These are phyloP conservation scores for Meta bourneti DNA, from an alignment of 2,888 invertebrate genomes.

Conservation along the genomic window DNA sequence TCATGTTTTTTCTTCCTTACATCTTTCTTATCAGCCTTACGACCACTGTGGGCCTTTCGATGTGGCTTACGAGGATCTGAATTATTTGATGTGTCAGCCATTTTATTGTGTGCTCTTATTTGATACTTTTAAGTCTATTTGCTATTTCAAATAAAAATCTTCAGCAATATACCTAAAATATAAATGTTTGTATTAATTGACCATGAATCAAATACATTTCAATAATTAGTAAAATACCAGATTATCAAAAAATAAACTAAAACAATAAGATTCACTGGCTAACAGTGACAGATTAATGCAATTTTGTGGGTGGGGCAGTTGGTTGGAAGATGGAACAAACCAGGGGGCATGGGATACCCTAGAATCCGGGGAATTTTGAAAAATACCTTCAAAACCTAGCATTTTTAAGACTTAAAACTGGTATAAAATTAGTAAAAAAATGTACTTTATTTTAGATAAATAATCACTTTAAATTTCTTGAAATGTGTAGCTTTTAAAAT, in stretches of 20 bases:
- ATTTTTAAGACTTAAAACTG: no score
- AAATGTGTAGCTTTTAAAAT: no score
- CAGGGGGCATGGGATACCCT: no score
- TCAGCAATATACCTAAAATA: neutral
- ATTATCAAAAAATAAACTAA: neutral
- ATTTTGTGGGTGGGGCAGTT: no score
- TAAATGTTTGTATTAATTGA: neutral
- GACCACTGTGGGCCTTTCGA: conserved; percentile 80
- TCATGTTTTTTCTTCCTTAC: conserved; percentile 83
- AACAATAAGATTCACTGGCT: no score
- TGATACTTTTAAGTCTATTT: neutral
- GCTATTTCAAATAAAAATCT: neutral
- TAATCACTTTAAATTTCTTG: no score
- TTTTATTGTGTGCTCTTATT: neutral
- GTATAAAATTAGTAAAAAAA: no score
- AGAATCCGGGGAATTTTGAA: no score
- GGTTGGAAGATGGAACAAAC: no score
- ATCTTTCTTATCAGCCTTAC: conserved; percentile 90
- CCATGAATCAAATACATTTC: neutral
- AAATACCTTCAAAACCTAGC: no score
- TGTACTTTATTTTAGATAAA: no score
- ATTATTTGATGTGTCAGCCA: conserved; percentile 9
- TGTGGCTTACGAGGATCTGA: conserved; percentile 78
- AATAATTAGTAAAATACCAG: neutral
- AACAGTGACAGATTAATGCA: no score